These are phyloP conservation scores for Hippopotamyrus pictus DNA, from an alignment of 2,797 vertebrate species.

Conservation along the genomic window DNA sequence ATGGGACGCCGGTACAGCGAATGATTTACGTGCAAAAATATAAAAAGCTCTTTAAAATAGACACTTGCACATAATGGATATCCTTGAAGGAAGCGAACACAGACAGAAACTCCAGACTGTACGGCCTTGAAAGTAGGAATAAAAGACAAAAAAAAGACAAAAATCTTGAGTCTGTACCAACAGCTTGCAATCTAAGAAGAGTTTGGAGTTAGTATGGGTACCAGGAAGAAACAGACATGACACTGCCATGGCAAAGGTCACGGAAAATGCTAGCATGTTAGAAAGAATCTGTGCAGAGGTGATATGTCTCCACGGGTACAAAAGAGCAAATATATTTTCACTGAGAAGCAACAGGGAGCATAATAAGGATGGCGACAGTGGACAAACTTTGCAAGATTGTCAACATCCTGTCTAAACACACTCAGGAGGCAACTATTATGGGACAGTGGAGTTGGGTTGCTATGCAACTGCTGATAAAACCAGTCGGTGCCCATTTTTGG, in stretches of 20 bases:
- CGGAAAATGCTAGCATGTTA: background rate
- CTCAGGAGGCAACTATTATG: slow-evolving; percentile 8
- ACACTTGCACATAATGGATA: background rate
- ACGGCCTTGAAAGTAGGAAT: background rate
- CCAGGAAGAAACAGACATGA: background rate
- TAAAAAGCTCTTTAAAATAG: background rate
- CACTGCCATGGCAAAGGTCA: background rate
- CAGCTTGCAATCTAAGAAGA: background rate
- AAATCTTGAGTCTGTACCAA: background rate
- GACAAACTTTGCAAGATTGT: slow-evolving; percentile 12
- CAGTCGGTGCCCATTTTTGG: slow-evolving; percentile 13
- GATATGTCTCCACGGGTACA: background rate
- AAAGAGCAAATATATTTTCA: background rate
- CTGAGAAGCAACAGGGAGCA: background rate
- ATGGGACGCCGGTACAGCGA: background rate
- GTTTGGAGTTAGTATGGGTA: background rate
- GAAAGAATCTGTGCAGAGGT: background rate
- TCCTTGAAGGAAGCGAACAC: background rate
- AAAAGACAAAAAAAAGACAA: background rate
- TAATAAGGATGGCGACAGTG: background rate
- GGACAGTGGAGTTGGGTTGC: background rate
- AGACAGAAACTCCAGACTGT: background rate
- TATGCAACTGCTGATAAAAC: slow-evolving; percentile 15
- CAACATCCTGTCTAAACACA: background rate
- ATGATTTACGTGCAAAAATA: background rate